Evolutionary conservation across 2,797 vertebrate genomes (phyloP).

Genomic region (Chanos chanos): DNA sequence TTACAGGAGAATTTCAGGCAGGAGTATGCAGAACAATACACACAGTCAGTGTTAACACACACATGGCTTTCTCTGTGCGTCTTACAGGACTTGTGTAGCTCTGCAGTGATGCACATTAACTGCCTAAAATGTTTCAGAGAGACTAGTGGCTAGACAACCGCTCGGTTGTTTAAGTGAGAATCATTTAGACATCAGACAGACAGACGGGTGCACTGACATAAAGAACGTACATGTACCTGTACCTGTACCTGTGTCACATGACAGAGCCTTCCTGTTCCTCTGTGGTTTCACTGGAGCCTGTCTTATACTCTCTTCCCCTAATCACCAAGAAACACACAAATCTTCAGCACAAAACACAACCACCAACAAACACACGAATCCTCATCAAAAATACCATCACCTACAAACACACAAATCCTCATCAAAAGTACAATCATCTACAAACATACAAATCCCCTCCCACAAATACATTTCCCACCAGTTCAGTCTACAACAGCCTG

Average conservation of each 20-base stretch:
- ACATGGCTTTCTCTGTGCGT: too few relatives aligned
- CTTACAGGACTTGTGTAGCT: too few relatives aligned
- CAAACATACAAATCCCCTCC: neutral
- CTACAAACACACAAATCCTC: neutral
- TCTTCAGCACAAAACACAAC: neutral
- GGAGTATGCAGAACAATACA: too few relatives aligned
- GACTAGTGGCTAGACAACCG: too few relatives aligned
- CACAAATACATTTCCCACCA: too few relatives aligned
- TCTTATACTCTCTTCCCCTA: conserved; percentile 70
- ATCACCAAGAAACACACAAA: conserved; percentile 14
- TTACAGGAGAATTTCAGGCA: too few relatives aligned
- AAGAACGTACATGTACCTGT: neutral
- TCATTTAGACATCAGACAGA: too few relatives aligned
- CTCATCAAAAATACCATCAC: neutral
- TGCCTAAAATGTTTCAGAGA: too few relatives aligned
- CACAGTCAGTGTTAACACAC: too few relatives aligned
- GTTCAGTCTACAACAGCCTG: too few relatives aligned
- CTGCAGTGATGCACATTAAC: too few relatives aligned
- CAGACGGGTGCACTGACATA: neutral
- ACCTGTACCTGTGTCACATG: conserved; percentile 76
- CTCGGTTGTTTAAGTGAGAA: too few relatives aligned
- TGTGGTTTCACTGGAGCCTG: conserved; percentile 83
- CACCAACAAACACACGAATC: conserved; percentile 1
- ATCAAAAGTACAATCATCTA: neutral
- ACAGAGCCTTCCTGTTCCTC: conserved; percentile 81